These are phyloP conservation scores for Atta cephalotes DNA, from an alignment of 1,140 invertebrate genomes.

Conservation along the genomic window DNA sequence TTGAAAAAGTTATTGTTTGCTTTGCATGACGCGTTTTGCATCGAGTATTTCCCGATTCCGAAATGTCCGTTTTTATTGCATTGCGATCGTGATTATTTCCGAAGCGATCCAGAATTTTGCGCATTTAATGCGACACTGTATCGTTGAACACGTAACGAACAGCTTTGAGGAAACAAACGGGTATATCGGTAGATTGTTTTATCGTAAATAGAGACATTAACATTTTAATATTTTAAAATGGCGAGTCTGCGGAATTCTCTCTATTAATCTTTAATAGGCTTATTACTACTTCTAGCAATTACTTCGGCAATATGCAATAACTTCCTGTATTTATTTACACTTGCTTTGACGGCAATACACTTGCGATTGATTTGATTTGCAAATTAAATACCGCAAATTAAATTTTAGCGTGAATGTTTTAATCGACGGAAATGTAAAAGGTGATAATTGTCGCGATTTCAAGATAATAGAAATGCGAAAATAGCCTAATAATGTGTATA, in stretches of 20 bases:
- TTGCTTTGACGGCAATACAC: background rate
- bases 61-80: constrained; percentile 29
- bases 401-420: background rate
- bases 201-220: constrained; percentile 17
- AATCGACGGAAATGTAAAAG: constrained; percentile 1
- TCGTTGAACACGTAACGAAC: background rate
- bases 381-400: background rate
- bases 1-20: constrained; percentile 47
- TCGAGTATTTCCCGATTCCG: constrained; percentile 29
- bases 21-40: constrained; percentile 17
- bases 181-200: constrained; percentile 33
- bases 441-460: constrained; percentile 29
- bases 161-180: constrained; percentile 29
- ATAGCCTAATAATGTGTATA: constrained; percentile 15
- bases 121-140: constrained; percentile 25
- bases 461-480: background rate
- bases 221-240: constrained; percentile 13
- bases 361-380: background rate
- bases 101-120: constrained; percentile 10
- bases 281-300: constrained; percentile 2
- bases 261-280: background rate
- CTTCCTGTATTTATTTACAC: background rate
- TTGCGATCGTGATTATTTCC: constrained; percentile 26
- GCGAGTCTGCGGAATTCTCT: background rate
- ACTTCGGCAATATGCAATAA: background rate